Conservation (phyloP, 2,113 vertebrate species). For the Thymallus thymallus region DNA sequence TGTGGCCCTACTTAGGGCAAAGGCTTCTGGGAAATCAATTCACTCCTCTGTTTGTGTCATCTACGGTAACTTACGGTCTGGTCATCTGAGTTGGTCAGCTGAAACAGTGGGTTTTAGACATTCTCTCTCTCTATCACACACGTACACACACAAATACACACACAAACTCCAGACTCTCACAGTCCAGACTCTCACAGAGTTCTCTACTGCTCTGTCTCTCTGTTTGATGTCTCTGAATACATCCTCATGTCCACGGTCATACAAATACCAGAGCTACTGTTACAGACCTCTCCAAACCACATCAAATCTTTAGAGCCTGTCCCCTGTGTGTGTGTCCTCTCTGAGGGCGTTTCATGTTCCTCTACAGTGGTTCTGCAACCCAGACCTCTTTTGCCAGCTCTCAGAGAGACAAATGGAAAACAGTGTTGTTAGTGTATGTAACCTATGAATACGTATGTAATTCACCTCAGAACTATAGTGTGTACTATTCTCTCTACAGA, state of each 20-base stretch:
- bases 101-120: constrained; percentile 38
- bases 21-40: too few relatives aligned
- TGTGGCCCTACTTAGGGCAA: background rate
- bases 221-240: constrained; percentile 57
- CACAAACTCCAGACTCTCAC: too few relatives aligned
- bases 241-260: constrained; percentile 57
- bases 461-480: too few relatives aligned
- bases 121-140: too few relatives aligned
- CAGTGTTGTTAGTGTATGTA: constrained; percentile 1
- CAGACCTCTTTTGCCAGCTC: too few relatives aligned
- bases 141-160: too few relatives aligned
- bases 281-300: constrained; percentile 33
- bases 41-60: background rate
- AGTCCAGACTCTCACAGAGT: constrained; percentile 43
- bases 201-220: constrained; percentile 39
- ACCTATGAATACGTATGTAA: constrained; percentile 19
- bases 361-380: too few relatives aligned
- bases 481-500: background rate
- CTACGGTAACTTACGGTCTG: too few relatives aligned
- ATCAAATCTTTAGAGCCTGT: constrained; percentile 61
- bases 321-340: background rate
- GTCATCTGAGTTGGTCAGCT: constrained; percentile 54
- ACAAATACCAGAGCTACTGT: constrained; percentile 58
- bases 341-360: background rate
- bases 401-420: background rate